phyloP scores from a whole-genome alignment of 53 echinoderm and acorn worm genomes.

The Hippasteria phrygiana region DNA sequence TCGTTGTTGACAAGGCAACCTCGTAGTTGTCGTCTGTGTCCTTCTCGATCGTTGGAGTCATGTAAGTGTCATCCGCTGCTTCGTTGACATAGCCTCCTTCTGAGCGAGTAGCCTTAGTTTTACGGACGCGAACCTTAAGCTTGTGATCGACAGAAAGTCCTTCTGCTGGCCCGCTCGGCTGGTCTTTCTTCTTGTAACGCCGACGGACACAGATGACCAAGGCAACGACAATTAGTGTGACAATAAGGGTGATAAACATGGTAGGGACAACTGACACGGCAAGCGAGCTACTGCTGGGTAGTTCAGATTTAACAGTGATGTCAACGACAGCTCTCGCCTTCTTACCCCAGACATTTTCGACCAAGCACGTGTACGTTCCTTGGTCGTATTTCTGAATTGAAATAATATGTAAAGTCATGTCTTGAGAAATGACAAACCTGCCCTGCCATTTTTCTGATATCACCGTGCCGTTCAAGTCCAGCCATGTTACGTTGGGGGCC shows the following conservation, averaged over 20 bases:
- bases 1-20: no score
- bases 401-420: conserved; percentile 13
- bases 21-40: background rate
- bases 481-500: conserved; percentile 13
- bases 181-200: background rate
- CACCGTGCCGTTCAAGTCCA: background rate
- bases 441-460: conserved; percentile 1
- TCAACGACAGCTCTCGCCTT: conserved; percentile 6
- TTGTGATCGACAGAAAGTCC: background rate
- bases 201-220: background rate
- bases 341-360: background rate
- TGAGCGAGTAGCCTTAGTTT: background rate
- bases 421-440: background rate
- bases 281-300: background rate
- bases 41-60: background rate
- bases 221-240: background rate
- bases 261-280: conserved; percentile 1
- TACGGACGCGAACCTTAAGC: background rate
- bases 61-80: background rate
- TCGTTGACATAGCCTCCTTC: background rate
- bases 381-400: conserved; percentile 16
- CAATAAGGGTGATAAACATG: conserved; percentile 20
- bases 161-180: no score
- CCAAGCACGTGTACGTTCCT: conserved; percentile 43
- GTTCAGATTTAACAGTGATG: background rate